Conservation (phyloP, 1,140 invertebrate species). For the Acromyrmex charruanus region DNA sequence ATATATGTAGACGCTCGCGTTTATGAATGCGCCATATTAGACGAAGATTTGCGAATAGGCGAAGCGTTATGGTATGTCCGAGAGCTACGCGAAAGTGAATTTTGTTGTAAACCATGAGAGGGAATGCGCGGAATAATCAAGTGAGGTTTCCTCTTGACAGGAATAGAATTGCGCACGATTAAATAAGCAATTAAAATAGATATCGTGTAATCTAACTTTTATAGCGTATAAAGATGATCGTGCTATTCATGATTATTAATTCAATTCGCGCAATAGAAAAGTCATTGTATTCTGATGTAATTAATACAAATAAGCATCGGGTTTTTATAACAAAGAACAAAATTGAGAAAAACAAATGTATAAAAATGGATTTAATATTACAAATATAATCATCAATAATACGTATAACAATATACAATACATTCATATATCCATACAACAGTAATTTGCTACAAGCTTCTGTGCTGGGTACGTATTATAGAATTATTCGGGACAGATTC, state of each 20-base stretch:
- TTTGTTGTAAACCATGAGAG: neutral
- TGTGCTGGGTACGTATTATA: too few species aligned
- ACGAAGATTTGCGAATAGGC: conserved; percentile 46
- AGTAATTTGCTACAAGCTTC: too few species aligned
- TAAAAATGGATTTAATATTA: neutral
- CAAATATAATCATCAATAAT: neutral
- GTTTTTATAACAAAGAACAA: neutral
- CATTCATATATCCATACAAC: neutral
- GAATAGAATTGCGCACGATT: conserved; percentile 9
- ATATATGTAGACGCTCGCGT: conserved; percentile 61
- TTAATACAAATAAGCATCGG: neutral
- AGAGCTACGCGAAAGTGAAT: conserved; percentile 41
- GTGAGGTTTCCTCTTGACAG: neutral
- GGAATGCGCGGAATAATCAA: conserved; percentile 23
- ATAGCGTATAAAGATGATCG: neutral
- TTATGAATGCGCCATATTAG: conserved; percentile 59
- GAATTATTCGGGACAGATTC: too few species aligned
- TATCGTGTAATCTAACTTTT: conserved; percentile 1
- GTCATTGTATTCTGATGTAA: neutral
- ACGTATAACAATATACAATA: too few species aligned
- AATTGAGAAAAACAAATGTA: neutral
- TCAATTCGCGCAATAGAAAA: neutral
- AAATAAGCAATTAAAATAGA: conserved; percentile 28
- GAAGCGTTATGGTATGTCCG: neutral
- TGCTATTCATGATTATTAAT: conserved; percentile 10